A percentile compares a stretch with the other conserved stretches of the same genome.
Evolutionary conservation across 2,797 vertebrate genomes (phyloP).

Genomic region (Hoplostethus atlanticus): DNA sequence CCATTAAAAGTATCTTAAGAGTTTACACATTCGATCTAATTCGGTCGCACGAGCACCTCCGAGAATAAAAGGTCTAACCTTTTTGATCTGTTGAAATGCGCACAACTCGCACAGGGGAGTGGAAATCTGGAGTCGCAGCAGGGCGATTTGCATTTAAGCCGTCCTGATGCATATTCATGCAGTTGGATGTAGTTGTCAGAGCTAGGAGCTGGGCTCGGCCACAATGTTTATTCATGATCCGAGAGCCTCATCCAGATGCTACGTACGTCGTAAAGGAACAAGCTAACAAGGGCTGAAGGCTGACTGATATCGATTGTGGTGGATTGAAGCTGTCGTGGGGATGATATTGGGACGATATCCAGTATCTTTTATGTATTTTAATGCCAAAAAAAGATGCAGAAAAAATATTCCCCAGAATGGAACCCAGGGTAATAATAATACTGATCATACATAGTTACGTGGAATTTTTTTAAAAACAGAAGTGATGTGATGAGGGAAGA

Average conservation of each 20-base stretch:
- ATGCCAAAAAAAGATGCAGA: neutral
- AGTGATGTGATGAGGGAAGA: too few species aligned
- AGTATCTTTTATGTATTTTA: slow-evolving; percentile 38
- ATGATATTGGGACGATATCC: slow-evolving; percentile 1
- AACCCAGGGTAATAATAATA: too few species aligned
- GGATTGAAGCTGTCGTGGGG: too few species aligned
- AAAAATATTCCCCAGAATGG: too few species aligned
- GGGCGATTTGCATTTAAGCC: slow-evolving; percentile 71
- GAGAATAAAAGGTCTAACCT: slow-evolving; percentile 57
- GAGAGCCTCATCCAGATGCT: slow-evolving; percentile 44
- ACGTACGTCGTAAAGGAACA: slow-evolving; percentile 21
- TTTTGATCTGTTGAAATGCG: slow-evolving; percentile 64
- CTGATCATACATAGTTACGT: too few species aligned
- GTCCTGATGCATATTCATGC: slow-evolving; percentile 78
- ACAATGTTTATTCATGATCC: slow-evolving; percentile 74
- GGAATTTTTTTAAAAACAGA: too few species aligned
- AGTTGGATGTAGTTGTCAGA: slow-evolving; percentile 72
- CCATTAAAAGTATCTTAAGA: slow-evolving; percentile 8
- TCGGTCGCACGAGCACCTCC: slow-evolving; percentile 40
- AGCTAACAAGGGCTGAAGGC: slow-evolving; percentile 28
- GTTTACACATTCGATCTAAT: slow-evolving; percentile 50
- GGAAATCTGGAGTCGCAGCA: slow-evolving; percentile 64
- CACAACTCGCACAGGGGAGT: slow-evolving; percentile 47
- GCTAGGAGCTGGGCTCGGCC: slow-evolving; percentile 53
- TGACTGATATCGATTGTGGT: slow-evolving; percentile 14